These are phyloP conservation scores for Calameuta idolon DNA, from an alignment of 2,888 invertebrate genomes.

Conservation along the genomic window DNA sequence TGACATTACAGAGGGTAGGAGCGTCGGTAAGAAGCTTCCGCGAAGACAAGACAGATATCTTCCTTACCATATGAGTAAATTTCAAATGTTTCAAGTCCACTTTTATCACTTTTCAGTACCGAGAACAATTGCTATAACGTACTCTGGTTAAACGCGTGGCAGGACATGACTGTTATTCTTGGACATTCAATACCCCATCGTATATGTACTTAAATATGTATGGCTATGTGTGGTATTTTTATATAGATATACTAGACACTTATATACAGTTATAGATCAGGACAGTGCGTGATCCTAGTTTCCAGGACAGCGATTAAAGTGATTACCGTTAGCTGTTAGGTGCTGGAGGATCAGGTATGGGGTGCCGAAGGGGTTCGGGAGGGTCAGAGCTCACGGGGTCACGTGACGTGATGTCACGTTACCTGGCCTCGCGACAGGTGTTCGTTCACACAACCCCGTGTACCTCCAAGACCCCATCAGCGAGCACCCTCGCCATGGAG, in stretches of 20 bases:
- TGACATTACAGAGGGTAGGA: not conserved
- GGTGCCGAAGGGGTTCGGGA: constrained; percentile 23
- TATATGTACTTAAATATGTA: not conserved
- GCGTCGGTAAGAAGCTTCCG: not conserved
- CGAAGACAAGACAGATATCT: not conserved
- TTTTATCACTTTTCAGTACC: not conserved
- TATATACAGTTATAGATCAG: not conserved
- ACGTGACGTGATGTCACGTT: constrained; percentile 59
- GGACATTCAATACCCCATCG: not conserved
- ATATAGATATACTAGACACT: not conserved
- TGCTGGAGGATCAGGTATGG: constrained; percentile 27
- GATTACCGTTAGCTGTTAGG: constrained; percentile 39
- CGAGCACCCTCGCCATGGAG: constrained; percentile 23
- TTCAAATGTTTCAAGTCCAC: not conserved
- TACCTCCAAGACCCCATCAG: constrained; percentile 20
- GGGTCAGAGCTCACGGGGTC: constrained; percentile 31
- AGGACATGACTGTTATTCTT: no score
- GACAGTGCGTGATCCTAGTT: constrained; percentile 29
- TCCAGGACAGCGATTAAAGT: constrained; percentile 50
- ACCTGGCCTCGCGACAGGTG: constrained; percentile 46
- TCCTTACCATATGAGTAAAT: not conserved
- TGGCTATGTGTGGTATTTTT: not conserved
- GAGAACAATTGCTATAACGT: not conserved
- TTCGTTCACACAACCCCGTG: constrained; percentile 39
- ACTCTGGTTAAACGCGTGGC: not conserved